Percentiles rank a stretch among this genome's conserved stretches.
Conservation (phyloP, 2,888 invertebrate genomes). For the Limnephilus lunatus region DNA sequence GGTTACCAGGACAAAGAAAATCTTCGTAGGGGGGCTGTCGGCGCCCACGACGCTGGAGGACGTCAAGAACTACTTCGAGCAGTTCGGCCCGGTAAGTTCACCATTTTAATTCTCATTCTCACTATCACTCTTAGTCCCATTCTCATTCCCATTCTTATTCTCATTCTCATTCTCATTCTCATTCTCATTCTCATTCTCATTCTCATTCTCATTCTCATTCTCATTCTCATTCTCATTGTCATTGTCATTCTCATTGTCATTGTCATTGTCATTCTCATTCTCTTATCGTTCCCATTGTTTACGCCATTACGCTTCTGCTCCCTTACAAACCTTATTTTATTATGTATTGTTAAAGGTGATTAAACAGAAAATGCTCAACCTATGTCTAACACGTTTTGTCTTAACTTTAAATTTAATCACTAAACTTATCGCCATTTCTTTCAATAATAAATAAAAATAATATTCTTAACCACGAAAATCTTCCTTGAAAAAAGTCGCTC, state of each 20-base stretch:
- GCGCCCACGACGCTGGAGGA: slow-evolving; percentile 99
- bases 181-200: no score
- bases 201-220: no score
- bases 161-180: background rate
- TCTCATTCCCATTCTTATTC: background rate
- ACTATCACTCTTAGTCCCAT: no score
- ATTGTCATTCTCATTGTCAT: background rate
- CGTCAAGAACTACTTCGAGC: slow-evolving; percentile 99
- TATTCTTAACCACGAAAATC: background rate
- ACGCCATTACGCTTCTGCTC: background rate
- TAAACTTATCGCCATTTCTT: background rate
- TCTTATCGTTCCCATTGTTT: background rate
- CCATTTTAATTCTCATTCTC: background rate
- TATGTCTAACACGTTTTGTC: slow-evolving; percentile 24
- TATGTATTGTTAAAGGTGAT: slow-evolving; percentile 27
- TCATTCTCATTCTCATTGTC: background rate
- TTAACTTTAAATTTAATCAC: background rate
- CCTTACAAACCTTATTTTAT: background rate
- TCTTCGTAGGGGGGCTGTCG: slow-evolving; percentile 99
- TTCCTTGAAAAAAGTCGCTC: background rate
- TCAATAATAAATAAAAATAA: background rate
- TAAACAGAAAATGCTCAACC: slow-evolving; percentile 48
- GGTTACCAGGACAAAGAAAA: slow-evolving; percentile 99
- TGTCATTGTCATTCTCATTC: no score
- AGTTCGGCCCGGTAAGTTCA: slow-evolving; percentile 97